Percentiles rank a stretch among this genome's conserved stretches.
phyloP scores from a whole-genome alignment of 2,113 vertebrate species.

The Morone saxatilis region DNA sequence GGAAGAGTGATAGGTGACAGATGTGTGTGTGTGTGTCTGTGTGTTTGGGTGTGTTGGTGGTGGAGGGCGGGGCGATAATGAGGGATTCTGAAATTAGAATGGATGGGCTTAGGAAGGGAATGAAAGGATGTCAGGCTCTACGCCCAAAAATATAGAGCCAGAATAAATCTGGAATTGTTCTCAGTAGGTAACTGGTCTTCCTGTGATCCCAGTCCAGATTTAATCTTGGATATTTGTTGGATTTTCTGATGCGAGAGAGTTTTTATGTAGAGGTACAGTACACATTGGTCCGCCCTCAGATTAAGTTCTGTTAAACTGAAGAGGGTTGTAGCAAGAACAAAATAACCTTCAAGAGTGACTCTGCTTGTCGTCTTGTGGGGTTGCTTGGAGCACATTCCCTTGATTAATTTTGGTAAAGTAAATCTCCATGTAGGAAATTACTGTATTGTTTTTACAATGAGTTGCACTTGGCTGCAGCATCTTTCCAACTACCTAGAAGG shows the following conservation, averaged over 20 bases:
- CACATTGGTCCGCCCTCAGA: constrained; percentile 3
- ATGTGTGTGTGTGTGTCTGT: constrained; percentile 32
- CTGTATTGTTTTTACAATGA: constrained; percentile 8
- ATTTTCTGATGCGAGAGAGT: background rate
- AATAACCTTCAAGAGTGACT: background rate
- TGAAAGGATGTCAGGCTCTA: constrained; percentile 41
- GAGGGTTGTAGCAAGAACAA: background rate
- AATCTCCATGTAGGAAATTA: background rate
- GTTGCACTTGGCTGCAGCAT: background rate
- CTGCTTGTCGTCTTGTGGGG: background rate
- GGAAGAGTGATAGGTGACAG: constrained; percentile 57
- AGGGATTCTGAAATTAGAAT: constrained; percentile 65
- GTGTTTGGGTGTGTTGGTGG: background rate
- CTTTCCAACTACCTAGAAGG: constrained; percentile 19
- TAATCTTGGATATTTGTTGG: constrained; percentile 28
- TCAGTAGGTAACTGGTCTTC: constrained; percentile 28
- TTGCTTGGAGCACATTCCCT: constrained; percentile 7
- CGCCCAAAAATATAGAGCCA: constrained; percentile 2
- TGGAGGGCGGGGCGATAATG: constrained; percentile 39
- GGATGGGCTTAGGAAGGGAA: constrained; percentile 41
- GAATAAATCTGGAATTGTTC: constrained; percentile 43
- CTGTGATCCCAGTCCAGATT: constrained; percentile 36
- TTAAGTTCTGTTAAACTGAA: constrained; percentile 2
- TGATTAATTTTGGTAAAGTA: constrained; percentile 9
- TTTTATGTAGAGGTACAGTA: background rate